phyloP scores from a whole-genome alignment of 2,888 invertebrate species.

The Hedychridium roseum region DNA sequence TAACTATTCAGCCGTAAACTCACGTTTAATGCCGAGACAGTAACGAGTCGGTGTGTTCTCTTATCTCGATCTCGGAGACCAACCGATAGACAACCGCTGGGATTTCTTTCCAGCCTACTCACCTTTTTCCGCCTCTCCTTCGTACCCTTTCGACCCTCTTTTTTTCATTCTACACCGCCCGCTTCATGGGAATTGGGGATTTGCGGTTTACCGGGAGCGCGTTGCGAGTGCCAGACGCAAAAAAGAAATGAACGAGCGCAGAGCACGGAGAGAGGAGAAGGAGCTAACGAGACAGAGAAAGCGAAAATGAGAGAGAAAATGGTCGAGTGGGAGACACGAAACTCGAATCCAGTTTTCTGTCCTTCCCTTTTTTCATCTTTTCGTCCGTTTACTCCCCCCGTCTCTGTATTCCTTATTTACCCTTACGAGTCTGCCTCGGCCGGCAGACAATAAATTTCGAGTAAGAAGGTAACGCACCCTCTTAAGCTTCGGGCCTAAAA shows the following conservation, averaged over 20 bases:
- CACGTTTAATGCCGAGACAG: too few relatives aligned
- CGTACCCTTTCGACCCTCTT: conserved; percentile 6
- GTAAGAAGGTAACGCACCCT: too few relatives aligned
- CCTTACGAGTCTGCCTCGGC: too few relatives aligned
- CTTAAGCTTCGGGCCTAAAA: too few relatives aligned
- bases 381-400: background rate
- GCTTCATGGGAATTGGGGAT: conserved; percentile 47
- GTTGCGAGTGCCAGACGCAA: conserved; percentile 45
- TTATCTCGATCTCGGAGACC: too few relatives aligned
- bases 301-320: too few relatives aligned
- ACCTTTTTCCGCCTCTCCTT: conserved; percentile 2
- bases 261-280: conserved; percentile 15
- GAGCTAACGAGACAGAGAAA: too few relatives aligned
- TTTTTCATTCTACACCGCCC: too few relatives aligned
- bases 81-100: conserved; percentile 4
- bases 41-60: too few relatives aligned
- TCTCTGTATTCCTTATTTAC: too few relatives aligned
- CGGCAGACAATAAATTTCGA: conserved; percentile 47
- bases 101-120: conserved; percentile 25
- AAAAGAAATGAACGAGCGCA: conserved; percentile 42
- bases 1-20: too few relatives aligned
- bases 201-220: conserved; percentile 49
- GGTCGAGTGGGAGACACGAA: conserved; percentile 22
- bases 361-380: background rate
- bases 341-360: conserved; percentile 26